Conservation (phyloP, 2,113 vertebrate genomes). For the Chloropsis hardwickii region DNA sequence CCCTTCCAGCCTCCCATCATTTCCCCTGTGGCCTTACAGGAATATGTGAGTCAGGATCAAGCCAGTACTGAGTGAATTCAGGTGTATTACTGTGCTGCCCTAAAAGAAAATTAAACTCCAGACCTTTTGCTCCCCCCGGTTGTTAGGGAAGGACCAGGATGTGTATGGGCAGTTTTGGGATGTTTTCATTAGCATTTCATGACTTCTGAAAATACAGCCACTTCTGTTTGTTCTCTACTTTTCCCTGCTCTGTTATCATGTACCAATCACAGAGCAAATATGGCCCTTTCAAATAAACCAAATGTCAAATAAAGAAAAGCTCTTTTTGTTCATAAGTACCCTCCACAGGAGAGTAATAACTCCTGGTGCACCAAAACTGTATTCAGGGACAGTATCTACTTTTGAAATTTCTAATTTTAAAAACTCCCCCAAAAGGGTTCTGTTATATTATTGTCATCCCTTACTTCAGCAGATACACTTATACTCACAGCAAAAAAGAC, state of each 20-base stretch:
- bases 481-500: neutral
- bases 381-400: neutral
- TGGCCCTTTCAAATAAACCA: neutral
- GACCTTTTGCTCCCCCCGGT: neutral
- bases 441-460: neutral
- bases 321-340: neutral
- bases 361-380: neutral
- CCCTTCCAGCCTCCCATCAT: neutral
- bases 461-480: neutral
- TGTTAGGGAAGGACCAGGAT: neutral
- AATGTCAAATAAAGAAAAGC: neutral
- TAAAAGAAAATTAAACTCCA: neutral
- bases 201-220: neutral
- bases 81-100: neutral
- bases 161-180: neutral
- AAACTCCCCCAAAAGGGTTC: neutral
- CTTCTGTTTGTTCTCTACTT: neutral
- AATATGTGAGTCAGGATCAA: neutral
- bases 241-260: neutral
- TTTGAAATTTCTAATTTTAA: neutral
- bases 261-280: neutral
- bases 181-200: neutral
- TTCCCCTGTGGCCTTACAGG: neutral
- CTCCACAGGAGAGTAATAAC: neutral
- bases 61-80: neutral